phyloP scores from a whole-genome alignment of 2,797 vertebrate genomes.

The Lepilemur ruficaudatus region DNA sequence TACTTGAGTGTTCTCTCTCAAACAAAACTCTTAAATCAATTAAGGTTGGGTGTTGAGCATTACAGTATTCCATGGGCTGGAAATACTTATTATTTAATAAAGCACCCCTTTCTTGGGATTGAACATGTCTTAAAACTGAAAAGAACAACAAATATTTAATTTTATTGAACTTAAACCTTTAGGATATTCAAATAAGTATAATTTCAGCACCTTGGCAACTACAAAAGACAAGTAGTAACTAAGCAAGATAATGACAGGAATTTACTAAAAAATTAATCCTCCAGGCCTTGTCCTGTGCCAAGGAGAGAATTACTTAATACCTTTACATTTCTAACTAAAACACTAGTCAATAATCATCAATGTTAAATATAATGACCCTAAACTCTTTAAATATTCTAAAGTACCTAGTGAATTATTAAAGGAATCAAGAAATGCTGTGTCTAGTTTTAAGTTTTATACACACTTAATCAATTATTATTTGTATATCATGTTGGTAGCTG shows the following conservation, averaged over 20 bases:
- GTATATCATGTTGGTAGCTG: background rate
- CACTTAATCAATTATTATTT: background rate
- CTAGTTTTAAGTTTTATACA: background rate
- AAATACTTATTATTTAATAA: background rate
- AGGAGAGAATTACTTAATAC: background rate
- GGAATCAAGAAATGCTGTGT: background rate
- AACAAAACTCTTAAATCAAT: background rate
- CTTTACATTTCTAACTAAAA: slow-evolving; percentile 25
- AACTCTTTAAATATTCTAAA: background rate
- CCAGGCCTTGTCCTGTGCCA: background rate
- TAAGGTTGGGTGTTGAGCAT: background rate
- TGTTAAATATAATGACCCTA: background rate
- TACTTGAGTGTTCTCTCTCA: background rate
- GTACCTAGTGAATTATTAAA: background rate
- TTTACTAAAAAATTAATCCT: background rate
- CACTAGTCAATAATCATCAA: background rate
- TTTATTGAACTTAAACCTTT: background rate
- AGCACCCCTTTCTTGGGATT: background rate
- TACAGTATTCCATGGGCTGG: background rate
- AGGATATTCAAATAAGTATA: background rate
- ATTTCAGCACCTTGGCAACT: background rate
- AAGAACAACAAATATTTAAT: background rate
- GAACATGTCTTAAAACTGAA: background rate
- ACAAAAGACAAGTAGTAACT: background rate
- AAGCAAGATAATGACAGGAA: background rate